A percentile compares a stretch with the other conserved stretches of the same genome.
Conservation (phyloP, 2,113 vertebrate species). For the Sarotherodon lohbergeri region DNA sequence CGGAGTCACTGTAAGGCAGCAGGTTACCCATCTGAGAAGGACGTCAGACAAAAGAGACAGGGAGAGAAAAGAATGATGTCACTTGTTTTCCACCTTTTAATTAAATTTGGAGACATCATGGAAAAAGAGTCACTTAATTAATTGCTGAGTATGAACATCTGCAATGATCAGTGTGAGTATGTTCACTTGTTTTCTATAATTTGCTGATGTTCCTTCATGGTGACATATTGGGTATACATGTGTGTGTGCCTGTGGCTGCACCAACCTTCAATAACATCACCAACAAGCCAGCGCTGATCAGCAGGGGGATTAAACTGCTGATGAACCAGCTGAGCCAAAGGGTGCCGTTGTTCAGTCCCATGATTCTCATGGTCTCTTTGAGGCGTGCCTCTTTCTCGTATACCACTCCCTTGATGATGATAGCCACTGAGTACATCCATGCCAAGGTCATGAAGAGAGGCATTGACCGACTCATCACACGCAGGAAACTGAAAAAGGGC, state of each 20-base stretch:
- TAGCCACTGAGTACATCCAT: conserved; percentile 98
- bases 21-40: conserved; percentile 85
- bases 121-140: not conserved
- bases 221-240: not conserved
- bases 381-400: conserved; percentile 96
- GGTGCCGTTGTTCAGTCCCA: conserved; percentile 90
- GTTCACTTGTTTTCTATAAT: not conserved
- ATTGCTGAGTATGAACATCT: not conserved
- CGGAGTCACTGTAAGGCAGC: conserved; percentile 91
- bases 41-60: not conserved
- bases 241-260: not conserved
- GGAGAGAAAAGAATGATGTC: not conserved
- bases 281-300: conserved; percentile 87
- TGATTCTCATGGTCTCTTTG: conserved; percentile 97
- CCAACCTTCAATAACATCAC: conserved; percentile 89
- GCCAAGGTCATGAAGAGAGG: conserved; percentile 97
- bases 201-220: not conserved
- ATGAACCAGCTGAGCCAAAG: conserved; percentile 99
- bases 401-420: conserved; percentile 96
- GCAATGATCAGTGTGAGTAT: not conserved
- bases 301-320: conserved; percentile 90
- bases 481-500: conserved; percentile 78
- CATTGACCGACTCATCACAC: conserved; percentile 95
- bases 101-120: not conserved
- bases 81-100: conserved; percentile 6